Evolutionary conservation across 2,797 vertebrate species (phyloP).

Genomic region (Kryptopterus vitreolus): DNA sequence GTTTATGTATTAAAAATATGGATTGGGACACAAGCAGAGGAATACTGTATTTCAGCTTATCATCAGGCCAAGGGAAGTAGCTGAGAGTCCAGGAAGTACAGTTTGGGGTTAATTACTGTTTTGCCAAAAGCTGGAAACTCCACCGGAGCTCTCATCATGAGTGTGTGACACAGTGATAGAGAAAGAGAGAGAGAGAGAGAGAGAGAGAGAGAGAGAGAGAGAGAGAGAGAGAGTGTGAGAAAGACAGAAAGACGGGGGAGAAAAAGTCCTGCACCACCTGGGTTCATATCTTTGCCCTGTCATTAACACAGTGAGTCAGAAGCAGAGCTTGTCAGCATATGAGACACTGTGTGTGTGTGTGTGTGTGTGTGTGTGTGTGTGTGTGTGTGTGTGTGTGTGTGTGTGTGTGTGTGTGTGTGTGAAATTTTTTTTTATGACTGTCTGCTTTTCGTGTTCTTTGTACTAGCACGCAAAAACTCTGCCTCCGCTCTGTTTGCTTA

Average conservation of each 20-base stretch:
- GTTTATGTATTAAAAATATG: not conserved
- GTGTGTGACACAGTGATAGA: not conserved
- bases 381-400: slow-evolving; percentile 31
- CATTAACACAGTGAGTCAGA: slow-evolving; percentile 44
- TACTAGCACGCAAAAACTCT: slow-evolving; percentile 4
- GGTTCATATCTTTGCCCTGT: slow-evolving; percentile 42
- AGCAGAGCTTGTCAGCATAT: slow-evolving; percentile 31
- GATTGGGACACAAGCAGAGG: not conserved
- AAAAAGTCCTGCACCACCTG: slow-evolving; percentile 45
- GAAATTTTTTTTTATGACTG: slow-evolving; percentile 8
- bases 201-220: slow-evolving; percentile 17
- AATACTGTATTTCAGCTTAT: slow-evolving; percentile 19
- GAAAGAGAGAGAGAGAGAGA: slow-evolving; percentile 12
- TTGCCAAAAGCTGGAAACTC: slow-evolving; percentile 34
- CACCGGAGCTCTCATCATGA: not conserved
- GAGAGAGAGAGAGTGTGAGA: slow-evolving; percentile 20
- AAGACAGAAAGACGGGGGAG: slow-evolving; percentile 9
- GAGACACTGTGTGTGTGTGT: slow-evolving; percentile 21
- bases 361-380: slow-evolving; percentile 10
- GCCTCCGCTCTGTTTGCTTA: slow-evolving; percentile 21
- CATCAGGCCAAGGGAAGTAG: slow-evolving; percentile 4
- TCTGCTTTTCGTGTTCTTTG: not conserved
- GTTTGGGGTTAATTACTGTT: slow-evolving; percentile 47
- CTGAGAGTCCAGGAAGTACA: slow-evolving; percentile 31
- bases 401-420: slow-evolving; percentile 8